Percentiles rank a stretch among this genome's conserved stretches.
phyloP scores from a whole-genome alignment of 2,113 vertebrate species.

The Lophura nycthemera region DNA sequence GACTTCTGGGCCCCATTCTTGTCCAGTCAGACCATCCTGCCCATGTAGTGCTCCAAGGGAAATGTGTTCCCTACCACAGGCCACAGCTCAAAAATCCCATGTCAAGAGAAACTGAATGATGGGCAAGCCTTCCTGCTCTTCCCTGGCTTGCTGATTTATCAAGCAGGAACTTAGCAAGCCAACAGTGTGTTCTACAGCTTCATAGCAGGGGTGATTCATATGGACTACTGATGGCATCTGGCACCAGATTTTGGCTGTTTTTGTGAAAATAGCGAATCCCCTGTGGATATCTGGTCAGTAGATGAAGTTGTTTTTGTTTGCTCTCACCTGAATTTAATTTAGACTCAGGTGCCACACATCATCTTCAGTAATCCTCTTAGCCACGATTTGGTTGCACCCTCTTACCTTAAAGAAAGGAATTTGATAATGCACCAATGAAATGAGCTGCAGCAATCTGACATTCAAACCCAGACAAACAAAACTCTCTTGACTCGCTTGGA shows the following conservation, averaged over 20 bases:
- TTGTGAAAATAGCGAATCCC: not conserved
- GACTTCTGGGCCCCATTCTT: not conserved
- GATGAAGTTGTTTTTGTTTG: not conserved
- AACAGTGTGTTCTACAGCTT: not conserved
- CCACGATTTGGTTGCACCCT: constrained; percentile 7
- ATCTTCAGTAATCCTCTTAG: constrained; percentile 63
- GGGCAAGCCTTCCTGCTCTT: not conserved
- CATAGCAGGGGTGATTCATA: not conserved
- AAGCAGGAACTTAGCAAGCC: not conserved
- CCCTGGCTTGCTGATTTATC: not conserved
- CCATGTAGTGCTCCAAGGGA: not conserved
- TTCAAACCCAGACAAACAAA: constrained; percentile 40
- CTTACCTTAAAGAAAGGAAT: constrained; percentile 61
- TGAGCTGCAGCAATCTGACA: constrained; percentile 33
- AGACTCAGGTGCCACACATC: constrained; percentile 37
- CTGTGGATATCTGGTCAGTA: constrained; percentile 36
- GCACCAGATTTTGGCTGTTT: not conserved
- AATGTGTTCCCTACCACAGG: not conserved
- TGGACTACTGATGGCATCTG: constrained; percentile 1
- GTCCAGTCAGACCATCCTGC: not conserved
- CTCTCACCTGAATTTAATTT: constrained; percentile 10
- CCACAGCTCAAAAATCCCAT: not conserved
- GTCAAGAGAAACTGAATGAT: not conserved
- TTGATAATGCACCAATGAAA: not conserved
- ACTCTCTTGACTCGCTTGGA: not conserved